These are phyloP conservation scores for Rhegmatorhina hoffmannsi DNA, from an alignment of 2,113 vertebrate species.

Conservation along the genomic window DNA sequence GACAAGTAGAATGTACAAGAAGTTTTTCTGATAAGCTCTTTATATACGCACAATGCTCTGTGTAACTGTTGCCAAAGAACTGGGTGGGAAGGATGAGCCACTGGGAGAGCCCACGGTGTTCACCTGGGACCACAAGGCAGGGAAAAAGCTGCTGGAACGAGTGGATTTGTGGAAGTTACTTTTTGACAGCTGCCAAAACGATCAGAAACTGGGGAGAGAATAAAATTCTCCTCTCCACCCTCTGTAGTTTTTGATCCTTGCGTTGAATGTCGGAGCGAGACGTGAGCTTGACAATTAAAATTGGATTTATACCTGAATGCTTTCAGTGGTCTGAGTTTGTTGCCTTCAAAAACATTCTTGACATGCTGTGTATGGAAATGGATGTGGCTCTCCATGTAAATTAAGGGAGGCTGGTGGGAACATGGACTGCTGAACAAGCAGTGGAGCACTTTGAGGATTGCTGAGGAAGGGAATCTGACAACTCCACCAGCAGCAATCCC, in stretches of 20 bases:
- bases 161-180: background rate
- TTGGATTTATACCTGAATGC: conserved; percentile 19
- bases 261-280: conserved; percentile 44
- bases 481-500: background rate
- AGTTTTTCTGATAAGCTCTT: conserved; percentile 65
- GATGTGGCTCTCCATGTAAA: background rate
- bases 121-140: background rate
- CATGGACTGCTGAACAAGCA: background rate
- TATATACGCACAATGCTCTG: conserved; percentile 61
- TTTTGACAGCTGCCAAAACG: conserved; percentile 10
- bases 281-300: conserved; percentile 60
- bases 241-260: conserved; percentile 17
- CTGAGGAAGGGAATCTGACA: background rate
- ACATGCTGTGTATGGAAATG: background rate
- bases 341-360: background rate
- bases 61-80: conserved; percentile 66
- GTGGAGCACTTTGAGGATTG: background rate
- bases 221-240: background rate
- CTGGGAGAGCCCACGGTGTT: background rate
- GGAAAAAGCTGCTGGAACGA: background rate
- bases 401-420: background rate
- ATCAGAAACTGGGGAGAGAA: background rate
- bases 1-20: conserved; percentile 71
- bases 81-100: background rate
- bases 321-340: conserved; percentile 27